Evolutionary conservation across 2,888 invertebrate genomes (phyloP), one percentile per base, ranked within the genome.

Genomic region (Dolomedes plantarius): DNA sequence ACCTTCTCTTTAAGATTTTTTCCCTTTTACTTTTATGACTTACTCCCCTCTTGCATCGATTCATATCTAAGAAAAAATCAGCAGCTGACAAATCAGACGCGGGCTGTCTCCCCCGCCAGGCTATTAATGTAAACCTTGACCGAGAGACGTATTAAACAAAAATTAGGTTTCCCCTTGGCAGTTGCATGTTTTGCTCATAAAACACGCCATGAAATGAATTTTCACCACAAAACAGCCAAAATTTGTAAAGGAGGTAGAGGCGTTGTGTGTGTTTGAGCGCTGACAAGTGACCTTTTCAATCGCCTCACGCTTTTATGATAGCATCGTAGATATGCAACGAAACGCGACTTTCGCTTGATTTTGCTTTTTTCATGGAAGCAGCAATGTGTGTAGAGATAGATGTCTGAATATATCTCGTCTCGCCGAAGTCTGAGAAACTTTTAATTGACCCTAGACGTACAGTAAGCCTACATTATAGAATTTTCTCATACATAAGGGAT

Each of bases 251-350:
- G 23, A 39, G 41, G 79, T 65, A 46, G 75, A 46, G 68, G 75
- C 81, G 29, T 31, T 32, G 9, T 27, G 64, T n/a, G n/a, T n/a
- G n/a, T n/a, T n/a, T n/a, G n/a, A n/a, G n/a, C 77, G 69, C 41
- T 85, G 77, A 85, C 77, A 77, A 56, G 36, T 68, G 83, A 85
- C 83, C 83, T 85, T 85, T 85, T 76, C 67, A 50, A 50, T 85
- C 77, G 76, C 39, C 39, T 5, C 36, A 36, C 36, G 5, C 36
- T 7, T 36, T 36, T 9, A 9, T 9, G 9, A 36, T 36, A 36
- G 62, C 62, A 27, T 62, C 28, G 19, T 11, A 23, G 23, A 27
- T 27, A 62, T 62, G 62, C 50, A 16, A 16, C 50, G 23, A 27
- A 27, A 62, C 62, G 62, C 50, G 16, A 16, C 50, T 16, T n/a